Conservation (phyloP, 2,888 invertebrate species). For the Horisme vitalbata region DNA sequence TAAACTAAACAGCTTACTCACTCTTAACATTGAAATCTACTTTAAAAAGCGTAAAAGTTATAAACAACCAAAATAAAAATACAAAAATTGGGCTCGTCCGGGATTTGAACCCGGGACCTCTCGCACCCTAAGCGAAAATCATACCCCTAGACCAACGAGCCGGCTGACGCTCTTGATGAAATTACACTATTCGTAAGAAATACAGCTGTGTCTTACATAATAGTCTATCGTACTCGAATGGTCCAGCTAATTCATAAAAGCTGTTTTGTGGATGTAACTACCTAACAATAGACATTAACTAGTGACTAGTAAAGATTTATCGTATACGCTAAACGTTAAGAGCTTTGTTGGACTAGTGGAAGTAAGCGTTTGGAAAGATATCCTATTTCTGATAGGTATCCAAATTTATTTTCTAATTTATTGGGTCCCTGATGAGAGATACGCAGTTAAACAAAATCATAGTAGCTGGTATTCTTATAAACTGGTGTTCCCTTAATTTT, state of each 20-base stretch:
- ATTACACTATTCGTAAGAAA: too few species aligned
- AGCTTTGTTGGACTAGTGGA: too few species aligned
- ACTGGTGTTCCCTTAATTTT: too few species aligned
- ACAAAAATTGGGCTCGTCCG: constrained; percentile 75
- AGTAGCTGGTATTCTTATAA: too few species aligned
- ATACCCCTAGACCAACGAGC: constrained; percentile 84
- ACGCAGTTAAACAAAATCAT: too few species aligned
- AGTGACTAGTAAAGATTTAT: background rate
- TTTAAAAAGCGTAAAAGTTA: too few species aligned
- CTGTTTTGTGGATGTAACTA: background rate
- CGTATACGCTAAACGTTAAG: background rate
- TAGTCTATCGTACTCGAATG: too few species aligned
- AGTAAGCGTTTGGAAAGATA: background rate
- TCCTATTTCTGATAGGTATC: too few species aligned
- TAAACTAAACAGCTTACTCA: background rate
- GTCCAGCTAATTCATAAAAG: background rate
- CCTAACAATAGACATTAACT: background rate
- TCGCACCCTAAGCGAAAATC: constrained; percentile 83
- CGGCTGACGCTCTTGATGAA: constrained; percentile 35
- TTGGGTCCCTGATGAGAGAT: too few species aligned
- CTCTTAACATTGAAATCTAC: background rate
- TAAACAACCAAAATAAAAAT: too few species aligned
- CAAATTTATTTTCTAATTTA: too few species aligned
- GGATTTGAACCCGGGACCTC: constrained; percentile 84
- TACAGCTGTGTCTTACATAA: too few species aligned